phyloP scores from a whole-genome alignment of 2,888 invertebrate genomes.

The Drosophila stalkeri region DNA sequence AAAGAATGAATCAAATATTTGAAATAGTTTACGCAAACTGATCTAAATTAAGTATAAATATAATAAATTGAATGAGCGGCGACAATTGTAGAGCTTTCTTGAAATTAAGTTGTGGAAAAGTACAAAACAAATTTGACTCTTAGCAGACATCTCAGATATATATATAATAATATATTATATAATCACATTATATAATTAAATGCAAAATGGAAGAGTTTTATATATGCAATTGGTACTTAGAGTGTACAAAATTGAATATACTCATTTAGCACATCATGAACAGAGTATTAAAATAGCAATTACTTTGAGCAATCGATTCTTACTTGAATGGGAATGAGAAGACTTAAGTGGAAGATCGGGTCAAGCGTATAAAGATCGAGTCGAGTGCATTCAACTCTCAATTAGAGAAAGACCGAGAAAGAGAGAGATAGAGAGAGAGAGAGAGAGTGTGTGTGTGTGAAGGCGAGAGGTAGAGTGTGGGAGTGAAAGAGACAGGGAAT shows the following conservation, averaged over 20 bases:
- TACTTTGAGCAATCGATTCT: conserved; percentile 20
- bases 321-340: background rate
- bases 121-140: background rate
- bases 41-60: conserved; percentile 3
- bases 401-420: background rate
- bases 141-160: too few relatives aligned
- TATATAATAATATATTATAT: too few relatives aligned
- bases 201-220: background rate
- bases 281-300: conserved; percentile 3
- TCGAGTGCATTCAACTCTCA: conserved; percentile 52
- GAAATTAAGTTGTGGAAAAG: background rate
- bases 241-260: background rate
- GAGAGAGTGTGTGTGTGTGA: too few relatives aligned
- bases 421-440: background rate
- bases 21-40: conserved; percentile 11
- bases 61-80: background rate
- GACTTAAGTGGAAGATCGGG: conserved; percentile 53
- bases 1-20: conserved; percentile 10
- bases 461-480: background rate
- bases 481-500: too few relatives aligned
- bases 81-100: background rate
- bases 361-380: conserved; percentile 58
- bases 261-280: background rate
- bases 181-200: background rate
- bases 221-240: too few relatives aligned